Base-by-base conservation (phyloP, 2,113 vertebrate species). In the Oryzias javanicus region DNA sequence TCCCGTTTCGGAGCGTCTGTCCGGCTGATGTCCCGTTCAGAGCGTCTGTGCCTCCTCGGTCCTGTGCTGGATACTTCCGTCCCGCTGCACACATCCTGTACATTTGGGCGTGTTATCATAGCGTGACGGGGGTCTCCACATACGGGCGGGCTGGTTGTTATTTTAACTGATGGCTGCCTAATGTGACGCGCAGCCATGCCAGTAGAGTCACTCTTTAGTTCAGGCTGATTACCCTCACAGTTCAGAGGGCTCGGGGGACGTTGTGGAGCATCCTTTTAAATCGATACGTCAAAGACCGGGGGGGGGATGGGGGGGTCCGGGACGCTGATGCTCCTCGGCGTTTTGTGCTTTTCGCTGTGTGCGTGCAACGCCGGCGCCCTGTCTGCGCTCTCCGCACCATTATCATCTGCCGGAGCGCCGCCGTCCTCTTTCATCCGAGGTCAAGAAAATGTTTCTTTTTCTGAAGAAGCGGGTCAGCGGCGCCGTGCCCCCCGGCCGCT, bases 151-250 rank as follows among this genome's bases (percentile, higher is more conserved):
- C 87, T 87, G 87, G 87, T 89, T 90, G 87, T 90, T 90, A 86
- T 86, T 87, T 85, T 86, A 87, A 82, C 86, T 89, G 86, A 90
- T 88, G 87, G 78, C 17, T 75, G 84, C 74, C 85, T 88, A 86
- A 88, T 82, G 79, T 74, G 79, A 74, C 77, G 60, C 7, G 35
- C 78, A 83, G 61, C 74, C 75, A 83, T 83, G 83, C 77, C 74
- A 77, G n/a, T 59, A 63, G 62, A 88, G 70, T 81, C 83, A 67
- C 56, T 49, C 15, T 78, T 88, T 89, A 84, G 74, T 86, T 85
- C 79, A 58, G 57, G 81, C 65, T 90, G 87, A 90, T 88, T 89
- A 84, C 87, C 70, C 74, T 79, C 81, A 81, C 80, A 76, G 84
- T 81, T 79, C 76, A 72, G 64, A 78, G 76, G 79, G 72, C 78